These are phyloP conservation scores for Aphidius ervi DNA, from an alignment of 1,140 invertebrate species.

Conservation along the genomic window DNA sequence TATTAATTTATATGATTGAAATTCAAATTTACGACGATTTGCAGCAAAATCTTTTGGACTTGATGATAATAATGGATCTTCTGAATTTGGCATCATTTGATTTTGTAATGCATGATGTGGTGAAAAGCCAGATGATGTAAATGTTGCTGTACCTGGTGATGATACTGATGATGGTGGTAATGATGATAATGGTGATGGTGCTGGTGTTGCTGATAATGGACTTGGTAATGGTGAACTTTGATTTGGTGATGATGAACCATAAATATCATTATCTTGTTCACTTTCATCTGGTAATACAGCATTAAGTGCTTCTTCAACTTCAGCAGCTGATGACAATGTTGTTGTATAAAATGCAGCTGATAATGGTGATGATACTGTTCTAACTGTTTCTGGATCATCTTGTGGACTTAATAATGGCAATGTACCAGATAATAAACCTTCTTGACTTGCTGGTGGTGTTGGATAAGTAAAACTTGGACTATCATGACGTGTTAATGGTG, in stretches of 20 bases:
- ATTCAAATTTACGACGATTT: conserved; percentile 59
- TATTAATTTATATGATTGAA: conserved; percentile 60
- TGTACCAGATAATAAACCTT: conserved; percentile 58
- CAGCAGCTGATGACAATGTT: conserved; percentile 79
- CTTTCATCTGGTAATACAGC: conserved; percentile 76
- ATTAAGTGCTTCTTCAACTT: conserved; percentile 75
- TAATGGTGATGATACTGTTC: conserved; percentile 66
- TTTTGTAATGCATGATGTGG: conserved; percentile 60
- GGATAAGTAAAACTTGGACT: conserved; percentile 72
- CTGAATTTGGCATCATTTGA: conserved; percentile 80
- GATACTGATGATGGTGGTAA: conserved; percentile 55
- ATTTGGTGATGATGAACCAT: conserved; percentile 53
- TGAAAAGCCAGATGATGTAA: conserved; percentile 51
- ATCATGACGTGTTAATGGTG: conserved; percentile 60
- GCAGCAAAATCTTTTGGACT: conserved; percentile 73
- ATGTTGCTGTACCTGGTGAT: conserved; percentile 54
- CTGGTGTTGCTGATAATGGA: conserved; percentile 59
- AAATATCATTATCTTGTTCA: conserved; percentile 60
- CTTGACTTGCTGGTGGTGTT: conserved; percentile 77
- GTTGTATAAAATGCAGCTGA: conserved; percentile 80
- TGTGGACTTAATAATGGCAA: conserved; percentile 55
- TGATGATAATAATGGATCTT: conserved; percentile 76
- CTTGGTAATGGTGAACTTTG: conserved; percentile 63
- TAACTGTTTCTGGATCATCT: conserved; percentile 55
- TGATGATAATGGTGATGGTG: conserved; percentile 58